Conservation (phyloP, 2,888 invertebrate species). For the Mayetiola destructor region DNA sequence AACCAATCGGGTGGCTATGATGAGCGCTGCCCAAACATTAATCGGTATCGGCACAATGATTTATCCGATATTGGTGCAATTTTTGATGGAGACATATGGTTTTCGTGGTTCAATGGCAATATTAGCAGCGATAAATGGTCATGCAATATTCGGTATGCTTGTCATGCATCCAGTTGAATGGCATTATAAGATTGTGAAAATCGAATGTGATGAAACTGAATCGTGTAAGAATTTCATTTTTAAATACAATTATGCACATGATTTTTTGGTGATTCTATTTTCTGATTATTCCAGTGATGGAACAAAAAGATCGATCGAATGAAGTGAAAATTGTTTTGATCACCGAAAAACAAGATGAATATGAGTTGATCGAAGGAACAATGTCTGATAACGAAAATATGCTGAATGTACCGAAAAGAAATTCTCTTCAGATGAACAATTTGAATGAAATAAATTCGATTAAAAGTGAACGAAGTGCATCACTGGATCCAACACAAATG, state of each 20-base stretch:
- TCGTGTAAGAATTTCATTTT: not conserved
- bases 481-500: not conserved
- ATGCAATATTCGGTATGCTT: constrained; percentile 52
- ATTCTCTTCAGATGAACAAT: too few relatives aligned
- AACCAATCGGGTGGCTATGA: constrained; percentile 52
- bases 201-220: not conserved
- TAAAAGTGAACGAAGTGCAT: not conserved
- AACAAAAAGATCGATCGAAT: not conserved
- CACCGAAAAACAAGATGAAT: not conserved
- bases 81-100: constrained; percentile 46
- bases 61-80: constrained; percentile 50
- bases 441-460: too few relatives aligned
- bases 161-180: constrained; percentile 61
- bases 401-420: too few relatives aligned
- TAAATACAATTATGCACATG: not conserved
- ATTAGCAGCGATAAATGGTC: constrained; percentile 49
- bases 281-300: not conserved
- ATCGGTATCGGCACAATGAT: constrained; percentile 53
- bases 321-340: not conserved
- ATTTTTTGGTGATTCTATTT: too few relatives aligned
- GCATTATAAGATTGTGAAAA: constrained; percentile 42
- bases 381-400: too few relatives aligned
- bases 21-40: constrained; percentile 58
- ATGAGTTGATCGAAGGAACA: too few relatives aligned
- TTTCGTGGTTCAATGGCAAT: constrained; percentile 55